These are phyloP conservation scores for Drosophila prosaltans DNA, from an alignment of 1,140 invertebrate species.

Conservation along the genomic window DNA sequence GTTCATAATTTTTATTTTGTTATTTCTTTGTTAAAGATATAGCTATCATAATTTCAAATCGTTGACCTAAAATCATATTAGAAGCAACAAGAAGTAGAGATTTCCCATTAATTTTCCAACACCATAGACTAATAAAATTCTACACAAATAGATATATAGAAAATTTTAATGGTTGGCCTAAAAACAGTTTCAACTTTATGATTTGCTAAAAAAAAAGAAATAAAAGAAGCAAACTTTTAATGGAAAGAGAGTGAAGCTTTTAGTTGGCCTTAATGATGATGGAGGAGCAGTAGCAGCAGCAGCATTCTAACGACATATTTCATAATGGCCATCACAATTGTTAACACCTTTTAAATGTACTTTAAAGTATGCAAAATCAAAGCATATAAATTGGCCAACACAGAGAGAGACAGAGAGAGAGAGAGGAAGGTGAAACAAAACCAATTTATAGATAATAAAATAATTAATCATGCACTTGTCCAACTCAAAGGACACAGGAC, in stretches of 20 bases:
- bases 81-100: too few species aligned
- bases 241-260: constrained; percentile 15
- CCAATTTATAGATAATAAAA: constrained; percentile 80
- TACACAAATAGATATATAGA: too few species aligned
- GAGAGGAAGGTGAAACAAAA: constrained; percentile 40
- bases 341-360: constrained; percentile 27
- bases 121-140: constrained; percentile 25
- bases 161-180: constrained; percentile 35
- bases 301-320: background rate
- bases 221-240: too few species aligned
- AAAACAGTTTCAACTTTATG: constrained; percentile 21
- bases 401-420: background rate
- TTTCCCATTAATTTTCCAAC: constrained; percentile 21
- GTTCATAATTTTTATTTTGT: too few species aligned
- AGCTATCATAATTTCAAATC: constrained; percentile 5
- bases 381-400: too few species aligned
- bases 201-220: background rate
- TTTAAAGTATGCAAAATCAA: constrained; percentile 48
- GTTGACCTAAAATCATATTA: constrained; percentile 9
- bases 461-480: constrained; percentile 80
- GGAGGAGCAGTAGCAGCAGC: background rate
- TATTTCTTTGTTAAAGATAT: background rate
- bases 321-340: constrained; percentile 1
- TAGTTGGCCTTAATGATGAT: constrained; percentile 22
- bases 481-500: constrained; percentile 74